phyloP scores from a whole-genome alignment of 2,797 vertebrate species.

The Crenichthys baileyi region DNA sequence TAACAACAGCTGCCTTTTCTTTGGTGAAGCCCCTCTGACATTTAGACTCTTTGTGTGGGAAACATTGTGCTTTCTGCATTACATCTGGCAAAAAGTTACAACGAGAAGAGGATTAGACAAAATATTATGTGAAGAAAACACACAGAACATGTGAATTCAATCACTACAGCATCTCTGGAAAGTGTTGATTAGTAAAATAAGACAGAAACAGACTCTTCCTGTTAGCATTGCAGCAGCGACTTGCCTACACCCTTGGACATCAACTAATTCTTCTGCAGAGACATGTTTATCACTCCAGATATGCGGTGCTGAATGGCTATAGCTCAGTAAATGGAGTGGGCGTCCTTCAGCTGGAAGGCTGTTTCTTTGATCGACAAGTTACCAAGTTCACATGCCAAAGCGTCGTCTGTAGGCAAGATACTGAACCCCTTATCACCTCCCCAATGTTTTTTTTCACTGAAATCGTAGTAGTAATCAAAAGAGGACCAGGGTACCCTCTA shows the following conservation, averaged over 20 bases:
- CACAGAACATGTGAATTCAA: neutral
- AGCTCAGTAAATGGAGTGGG: neutral
- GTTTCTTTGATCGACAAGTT: conserved; percentile 1
- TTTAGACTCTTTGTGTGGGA: neutral
- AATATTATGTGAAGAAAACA: neutral
- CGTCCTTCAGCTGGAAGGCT: conserved; percentile 1
- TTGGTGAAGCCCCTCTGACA: neutral
- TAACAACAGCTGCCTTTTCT: neutral
- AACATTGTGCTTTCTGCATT: neutral
- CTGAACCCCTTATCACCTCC: neutral
- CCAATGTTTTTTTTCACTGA: neutral
- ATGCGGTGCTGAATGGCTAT: neutral
- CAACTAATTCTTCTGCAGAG: neutral
- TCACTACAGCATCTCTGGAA: neutral
- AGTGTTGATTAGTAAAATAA: neutral
- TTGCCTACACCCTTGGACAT: neutral
- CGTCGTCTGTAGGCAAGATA: neutral
- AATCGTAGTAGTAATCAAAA: neutral
- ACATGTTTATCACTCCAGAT: conserved; percentile 6
- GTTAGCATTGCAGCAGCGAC: neutral
- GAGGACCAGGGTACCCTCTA: neutral
- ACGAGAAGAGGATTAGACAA: neutral
- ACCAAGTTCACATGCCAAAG: neutral
- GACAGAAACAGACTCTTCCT: conserved; percentile 9
- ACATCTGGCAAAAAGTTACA: neutral